Percentiles rank a stretch among this genome's conserved stretches.
phyloP scores from a whole-genome alignment of 2,113 vertebrate genomes.

The Morphnarchus princeps region DNA sequence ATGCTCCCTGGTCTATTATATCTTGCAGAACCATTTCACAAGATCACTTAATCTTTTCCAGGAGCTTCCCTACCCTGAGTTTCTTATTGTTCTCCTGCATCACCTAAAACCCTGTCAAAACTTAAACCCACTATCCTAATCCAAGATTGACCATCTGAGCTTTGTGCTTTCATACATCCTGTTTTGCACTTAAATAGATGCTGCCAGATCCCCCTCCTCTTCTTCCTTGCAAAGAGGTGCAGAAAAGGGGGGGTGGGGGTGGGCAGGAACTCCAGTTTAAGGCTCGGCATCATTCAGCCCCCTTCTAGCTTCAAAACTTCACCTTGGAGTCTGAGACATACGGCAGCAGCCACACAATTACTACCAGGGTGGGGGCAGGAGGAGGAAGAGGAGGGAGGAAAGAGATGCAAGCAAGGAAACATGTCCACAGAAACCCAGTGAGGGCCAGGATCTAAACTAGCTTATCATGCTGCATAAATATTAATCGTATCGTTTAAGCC shows the following conservation, averaged over 20 bases:
- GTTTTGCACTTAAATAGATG: conserved; percentile 5
- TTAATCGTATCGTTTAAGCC: conserved; percentile 60
- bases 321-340: conserved; percentile 29
- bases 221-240: neutral
- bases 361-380: neutral
- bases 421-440: neutral
- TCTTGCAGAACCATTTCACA: conserved; percentile 18
- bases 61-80: neutral
- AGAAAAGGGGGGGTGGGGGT: neutral
- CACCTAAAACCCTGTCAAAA: conserved; percentile 30
- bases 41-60: conserved; percentile 11
- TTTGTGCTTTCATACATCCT: neutral
- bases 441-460: conserved; percentile 45
- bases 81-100: conserved; percentile 23
- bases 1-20: neutral
- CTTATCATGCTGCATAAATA: conserved; percentile 65
- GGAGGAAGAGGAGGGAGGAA: neutral
- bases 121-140: conserved; percentile 31
- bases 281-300: neutral
- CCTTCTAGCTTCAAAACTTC: neutral
- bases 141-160: neutral
- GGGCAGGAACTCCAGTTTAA: neutral
- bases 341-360: neutral
- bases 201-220: neutral
- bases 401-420: neutral